These are phyloP conservation scores for Pantelozetes paolii DNA, from an alignment of 2,888 invertebrate genomes.

Conservation along the genomic window DNA sequence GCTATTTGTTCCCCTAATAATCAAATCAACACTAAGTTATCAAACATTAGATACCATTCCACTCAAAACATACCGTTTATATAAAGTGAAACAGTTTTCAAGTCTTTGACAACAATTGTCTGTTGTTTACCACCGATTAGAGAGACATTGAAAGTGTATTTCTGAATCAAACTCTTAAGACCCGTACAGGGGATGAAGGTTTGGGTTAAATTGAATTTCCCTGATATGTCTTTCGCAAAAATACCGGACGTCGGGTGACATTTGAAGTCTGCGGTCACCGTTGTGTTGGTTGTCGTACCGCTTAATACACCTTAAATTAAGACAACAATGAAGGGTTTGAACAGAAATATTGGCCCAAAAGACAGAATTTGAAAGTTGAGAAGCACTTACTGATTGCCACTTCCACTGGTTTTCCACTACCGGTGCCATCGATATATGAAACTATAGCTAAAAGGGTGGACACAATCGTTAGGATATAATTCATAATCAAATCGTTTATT, in stretches of 20 bases:
- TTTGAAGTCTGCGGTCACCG: background rate
- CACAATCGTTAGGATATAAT: no score
- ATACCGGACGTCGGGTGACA: background rate
- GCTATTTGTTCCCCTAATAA: background rate
- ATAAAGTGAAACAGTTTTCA: background rate
- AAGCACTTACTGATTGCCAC: no score
- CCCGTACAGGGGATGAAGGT: conserved; percentile 17
- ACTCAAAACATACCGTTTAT: background rate
- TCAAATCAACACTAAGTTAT: background rate
- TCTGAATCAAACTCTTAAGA: conserved; percentile 3
- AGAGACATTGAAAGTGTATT: background rate
- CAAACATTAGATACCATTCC: background rate
- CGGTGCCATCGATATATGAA: no score
- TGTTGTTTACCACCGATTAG: background rate
- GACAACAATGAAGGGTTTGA: no score
- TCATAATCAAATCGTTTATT: no score
- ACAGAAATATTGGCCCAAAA: no score
- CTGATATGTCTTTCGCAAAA: background rate
- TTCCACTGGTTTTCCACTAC: no score
- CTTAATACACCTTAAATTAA: background rate
- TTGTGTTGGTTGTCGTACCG: conserved; percentile 4
- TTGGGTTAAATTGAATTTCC: background rate
- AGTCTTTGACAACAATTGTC: background rate
- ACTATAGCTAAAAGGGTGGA: no score
- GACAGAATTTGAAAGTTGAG: no score